Conservation (phyloP, 1,140 invertebrate genomes). For the Calliopsis andreniformis region DNA sequence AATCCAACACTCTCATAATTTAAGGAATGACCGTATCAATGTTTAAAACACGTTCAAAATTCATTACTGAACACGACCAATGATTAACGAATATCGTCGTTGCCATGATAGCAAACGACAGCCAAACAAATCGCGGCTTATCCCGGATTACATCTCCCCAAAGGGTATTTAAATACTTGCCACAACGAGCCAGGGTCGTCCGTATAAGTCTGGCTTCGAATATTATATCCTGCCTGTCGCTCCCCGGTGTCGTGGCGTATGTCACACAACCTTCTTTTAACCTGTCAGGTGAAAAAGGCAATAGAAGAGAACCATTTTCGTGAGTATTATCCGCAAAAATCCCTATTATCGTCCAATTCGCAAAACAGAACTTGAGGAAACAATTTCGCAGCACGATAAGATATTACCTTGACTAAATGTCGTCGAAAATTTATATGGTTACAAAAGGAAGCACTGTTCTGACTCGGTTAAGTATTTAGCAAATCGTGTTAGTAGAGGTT, state of each 20-base stretch:
- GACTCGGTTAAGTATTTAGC: too few relatives aligned
- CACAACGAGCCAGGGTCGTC: conserved; percentile 31
- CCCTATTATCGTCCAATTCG: conserved; percentile 30
- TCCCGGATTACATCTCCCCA: conserved; percentile 71
- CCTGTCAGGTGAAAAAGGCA: conserved; percentile 55
- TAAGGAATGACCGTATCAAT: conserved; percentile 58
- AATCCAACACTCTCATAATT: too few relatives aligned
- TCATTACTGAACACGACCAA: conserved; percentile 73
- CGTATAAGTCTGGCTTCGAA: conserved; percentile 60
- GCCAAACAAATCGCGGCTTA: conserved; percentile 77
- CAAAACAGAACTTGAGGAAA: too few relatives aligned
- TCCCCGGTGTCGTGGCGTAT: conserved; percentile 64
- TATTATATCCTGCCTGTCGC: conserved; percentile 69
- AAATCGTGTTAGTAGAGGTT: too few relatives aligned
- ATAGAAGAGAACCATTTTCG: conserved; percentile 16
- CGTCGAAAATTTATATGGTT: too few relatives aligned
- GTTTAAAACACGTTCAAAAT: conserved; percentile 60
- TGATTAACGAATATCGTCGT: conserved; percentile 71
- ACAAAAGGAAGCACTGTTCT: too few relatives aligned
- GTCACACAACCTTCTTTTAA: conserved; percentile 53
- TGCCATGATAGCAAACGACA: conserved; percentile 76
- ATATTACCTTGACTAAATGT: too few relatives aligned
- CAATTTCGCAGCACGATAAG: too few relatives aligned
- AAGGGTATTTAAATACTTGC: conserved; percentile 69
- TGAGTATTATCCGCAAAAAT: conserved; percentile 34